Conservation (phyloP, 2,888 invertebrate genomes). For the Agrotis puta region DNA sequence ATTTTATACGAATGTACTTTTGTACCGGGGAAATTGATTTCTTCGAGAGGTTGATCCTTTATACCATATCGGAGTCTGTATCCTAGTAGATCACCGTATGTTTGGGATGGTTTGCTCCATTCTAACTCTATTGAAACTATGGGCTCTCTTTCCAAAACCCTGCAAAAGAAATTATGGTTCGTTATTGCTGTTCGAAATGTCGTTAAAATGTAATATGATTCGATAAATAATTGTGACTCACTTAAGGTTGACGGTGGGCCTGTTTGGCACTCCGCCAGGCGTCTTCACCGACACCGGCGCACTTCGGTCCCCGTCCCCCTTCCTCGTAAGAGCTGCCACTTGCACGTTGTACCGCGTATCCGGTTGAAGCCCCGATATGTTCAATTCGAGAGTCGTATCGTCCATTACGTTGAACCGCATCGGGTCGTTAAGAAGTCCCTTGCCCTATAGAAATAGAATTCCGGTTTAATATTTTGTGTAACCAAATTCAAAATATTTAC, state of each 20-base stretch:
- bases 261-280: constrained; percentile 97
- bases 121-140: constrained; percentile 97
- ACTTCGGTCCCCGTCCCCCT: constrained; percentile 99
- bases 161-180: constrained; percentile 79
- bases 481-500: neutral
- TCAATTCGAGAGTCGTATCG: constrained; percentile 94
- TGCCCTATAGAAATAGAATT: constrained; percentile 88
- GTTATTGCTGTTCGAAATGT: constrained; percentile 47
- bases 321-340: constrained; percentile 98
- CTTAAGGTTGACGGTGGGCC: constrained; percentile 96
- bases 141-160: constrained; percentile 96
- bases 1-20: constrained; percentile 94
- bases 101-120: constrained; percentile 97
- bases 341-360: constrained; percentile 98
- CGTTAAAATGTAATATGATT: constrained; percentile 45
- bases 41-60: constrained; percentile 94
- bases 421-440: constrained; percentile 96
- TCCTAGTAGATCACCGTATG: constrained; percentile 96
- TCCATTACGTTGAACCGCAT: constrained; percentile 96
- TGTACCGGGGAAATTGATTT: constrained; percentile 93
- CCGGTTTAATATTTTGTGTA: constrained; percentile 12
- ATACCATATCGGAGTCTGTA: constrained; percentile 97
- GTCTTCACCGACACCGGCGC: constrained; percentile 96
- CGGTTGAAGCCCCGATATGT: constrained; percentile 97
- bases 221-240: constrained; percentile 80